A percentile compares a stretch with the other conserved stretches of the same genome.
Conservation (phyloP, 2,113 vertebrate species). For the Peromyscus maniculatus region DNA sequence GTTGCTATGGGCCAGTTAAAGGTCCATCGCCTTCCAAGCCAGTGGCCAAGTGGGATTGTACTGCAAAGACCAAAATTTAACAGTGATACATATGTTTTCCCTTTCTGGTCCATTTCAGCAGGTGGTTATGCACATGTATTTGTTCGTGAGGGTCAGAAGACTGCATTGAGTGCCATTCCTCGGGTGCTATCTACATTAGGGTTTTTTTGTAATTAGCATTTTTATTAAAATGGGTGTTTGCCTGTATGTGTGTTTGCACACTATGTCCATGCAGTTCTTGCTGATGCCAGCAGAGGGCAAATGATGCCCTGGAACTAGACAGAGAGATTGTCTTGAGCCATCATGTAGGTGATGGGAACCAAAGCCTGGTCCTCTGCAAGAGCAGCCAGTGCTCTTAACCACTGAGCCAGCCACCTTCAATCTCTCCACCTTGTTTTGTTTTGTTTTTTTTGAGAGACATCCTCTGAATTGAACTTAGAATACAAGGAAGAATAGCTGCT, state of each 20-base stretch:
- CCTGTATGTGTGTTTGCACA: neutral
- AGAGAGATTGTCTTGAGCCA: neutral
- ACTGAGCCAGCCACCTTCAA: neutral
- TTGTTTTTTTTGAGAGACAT: neutral
- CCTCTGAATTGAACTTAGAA: neutral
- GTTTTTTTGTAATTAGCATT: neutral
- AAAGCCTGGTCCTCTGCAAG: neutral
- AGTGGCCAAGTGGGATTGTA: constrained; percentile 79
- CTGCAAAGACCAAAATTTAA: constrained; percentile 64
- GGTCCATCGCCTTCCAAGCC: constrained; percentile 82
- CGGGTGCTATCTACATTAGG: neutral
- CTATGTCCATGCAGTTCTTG: neutral
- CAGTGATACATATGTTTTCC: neutral
- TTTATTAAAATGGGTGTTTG: neutral
- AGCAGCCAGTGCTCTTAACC: neutral
- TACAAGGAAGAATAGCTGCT: neutral
- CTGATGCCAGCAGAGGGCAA: neutral
- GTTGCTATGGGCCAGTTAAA: constrained; percentile 84
- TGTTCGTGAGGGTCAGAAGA: neutral
- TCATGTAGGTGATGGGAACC: neutral
- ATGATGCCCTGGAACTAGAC: neutral
- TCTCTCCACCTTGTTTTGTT: neutral
- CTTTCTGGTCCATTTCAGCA: neutral
- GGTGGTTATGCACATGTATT: neutral
- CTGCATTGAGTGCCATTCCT: neutral